Evolutionary conservation across 2,113 vertebrate genomes (phyloP).

Genomic region (Regulus satrapa): DNA sequence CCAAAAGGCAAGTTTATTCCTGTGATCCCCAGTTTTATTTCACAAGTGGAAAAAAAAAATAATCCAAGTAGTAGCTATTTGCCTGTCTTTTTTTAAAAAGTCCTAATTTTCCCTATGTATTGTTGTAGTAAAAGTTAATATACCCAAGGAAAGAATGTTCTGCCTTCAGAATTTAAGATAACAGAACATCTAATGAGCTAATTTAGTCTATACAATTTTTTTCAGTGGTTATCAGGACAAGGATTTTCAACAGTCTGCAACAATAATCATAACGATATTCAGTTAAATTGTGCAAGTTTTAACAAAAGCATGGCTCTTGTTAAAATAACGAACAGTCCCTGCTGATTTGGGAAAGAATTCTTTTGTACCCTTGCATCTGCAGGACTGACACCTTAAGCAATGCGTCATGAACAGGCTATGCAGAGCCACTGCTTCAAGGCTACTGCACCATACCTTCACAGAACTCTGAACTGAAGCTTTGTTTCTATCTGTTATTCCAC

Average conservation of each 20-base stretch:
- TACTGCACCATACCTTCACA: background rate
- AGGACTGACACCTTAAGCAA: background rate
- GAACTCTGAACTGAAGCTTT: background rate
- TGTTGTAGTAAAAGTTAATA: background rate
- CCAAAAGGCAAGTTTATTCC: background rate
- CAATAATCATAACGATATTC: background rate
- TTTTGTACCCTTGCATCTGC: background rate
- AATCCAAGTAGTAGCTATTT: background rate
- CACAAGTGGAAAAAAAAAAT: background rate
- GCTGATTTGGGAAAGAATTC: background rate
- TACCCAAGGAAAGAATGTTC: background rate
- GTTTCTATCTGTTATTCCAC: background rate
- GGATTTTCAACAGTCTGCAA: constrained; percentile 41
- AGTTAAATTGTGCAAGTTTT: background rate
- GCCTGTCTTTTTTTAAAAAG: background rate
- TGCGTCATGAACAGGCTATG: background rate
- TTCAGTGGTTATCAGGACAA: background rate
- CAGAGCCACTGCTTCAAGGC: background rate
- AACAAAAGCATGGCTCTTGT: background rate
- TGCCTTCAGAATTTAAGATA: background rate
- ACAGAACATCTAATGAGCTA: background rate
- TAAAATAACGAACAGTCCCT: background rate
- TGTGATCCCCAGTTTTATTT: background rate
- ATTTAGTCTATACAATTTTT: background rate
- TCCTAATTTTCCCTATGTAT: background rate